These are phyloP conservation scores for Drosophila merina DNA, from an alignment of 2,888 invertebrate genomes.

Conservation along the genomic window DNA sequence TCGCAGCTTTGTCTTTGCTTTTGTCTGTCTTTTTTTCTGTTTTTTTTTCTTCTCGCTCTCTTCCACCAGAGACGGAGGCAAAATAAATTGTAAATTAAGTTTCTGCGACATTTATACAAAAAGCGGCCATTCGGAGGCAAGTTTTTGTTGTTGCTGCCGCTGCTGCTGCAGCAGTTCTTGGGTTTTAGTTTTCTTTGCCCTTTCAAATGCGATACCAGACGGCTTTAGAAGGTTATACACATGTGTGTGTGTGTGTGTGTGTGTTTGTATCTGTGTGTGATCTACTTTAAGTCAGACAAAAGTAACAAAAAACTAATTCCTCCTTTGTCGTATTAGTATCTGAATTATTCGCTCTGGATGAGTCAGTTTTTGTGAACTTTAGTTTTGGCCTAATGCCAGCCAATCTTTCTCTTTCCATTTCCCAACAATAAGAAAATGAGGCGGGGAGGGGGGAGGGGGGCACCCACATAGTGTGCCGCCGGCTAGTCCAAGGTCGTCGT, in stretches of 20 bases:
- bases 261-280: background rate
- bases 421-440: background rate
- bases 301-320: constrained; percentile 1
- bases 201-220: constrained; percentile 19
- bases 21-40: constrained; percentile 1
- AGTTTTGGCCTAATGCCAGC: constrained; percentile 32
- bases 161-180: constrained; percentile 8
- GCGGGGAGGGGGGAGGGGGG: no score
- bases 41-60: background rate
- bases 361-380: constrained; percentile 40
- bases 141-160: constrained; percentile 30
- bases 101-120: constrained; percentile 60
- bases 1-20: constrained; percentile 54
- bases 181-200: constrained; percentile 20
- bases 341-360: constrained; percentile 18
- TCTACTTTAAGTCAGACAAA: constrained; percentile 19
- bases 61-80: constrained; percentile 28
- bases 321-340: background rate
- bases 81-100: constrained; percentile 46
- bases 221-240: constrained; percentile 19
- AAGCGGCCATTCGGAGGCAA: constrained; percentile 20
- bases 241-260: background rate
- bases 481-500: constrained; percentile 68
- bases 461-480: constrained; percentile 2
- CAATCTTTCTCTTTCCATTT: background rate